Base-by-base conservation (phyloP, 2,113 vertebrate species). In the Zapornia atra region DNA sequence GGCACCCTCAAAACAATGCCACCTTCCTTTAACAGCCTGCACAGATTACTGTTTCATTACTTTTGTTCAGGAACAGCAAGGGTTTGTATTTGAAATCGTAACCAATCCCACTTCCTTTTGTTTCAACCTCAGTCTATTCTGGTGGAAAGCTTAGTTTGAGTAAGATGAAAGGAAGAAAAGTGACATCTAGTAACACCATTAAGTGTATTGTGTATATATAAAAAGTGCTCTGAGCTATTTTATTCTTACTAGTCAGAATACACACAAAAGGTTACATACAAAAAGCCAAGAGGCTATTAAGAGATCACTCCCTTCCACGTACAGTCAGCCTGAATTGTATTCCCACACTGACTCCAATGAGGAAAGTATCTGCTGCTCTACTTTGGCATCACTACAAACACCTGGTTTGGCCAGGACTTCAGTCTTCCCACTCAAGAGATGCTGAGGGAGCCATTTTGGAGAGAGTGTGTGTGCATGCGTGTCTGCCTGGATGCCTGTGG, bases 351-450 rank as follows among this genome's bases (percentile, higher is more conserved):
- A 88, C 26, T 87, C 33, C 34, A 86, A 65, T 22, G 82, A 64
- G 71, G 72, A 83, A 94, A 91, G 80, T 92, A 70, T 80, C 73
- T 90, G 53, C 73, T 88, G 93, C 76, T 96, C 73, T 75, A 10
- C 66, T 95, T 85, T 96, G 94, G 96, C 94, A 94, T 38, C 38
- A 76, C 80, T 95, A 93, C 91, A 95, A 96, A 95, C 95, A 97
- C 94, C 96, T 96, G 95, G 82, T 21, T 95, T 96, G 85, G 91
- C 93, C 70, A 63, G 84, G 59, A 61, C 82, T 90, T 86, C 46
- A 64, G 50, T 68, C 88, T 88, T 95, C 92, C 89, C 84, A 94
- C 80, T 89, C 70, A 28, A 28, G 2, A 78, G 81, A 66, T 85
- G 80, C 79, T 28, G 33, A 79, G 63, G 72, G 66, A 93, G 59